Conservation (phyloP, 2,888 invertebrate species). For the Archips xylosteana region DNA sequence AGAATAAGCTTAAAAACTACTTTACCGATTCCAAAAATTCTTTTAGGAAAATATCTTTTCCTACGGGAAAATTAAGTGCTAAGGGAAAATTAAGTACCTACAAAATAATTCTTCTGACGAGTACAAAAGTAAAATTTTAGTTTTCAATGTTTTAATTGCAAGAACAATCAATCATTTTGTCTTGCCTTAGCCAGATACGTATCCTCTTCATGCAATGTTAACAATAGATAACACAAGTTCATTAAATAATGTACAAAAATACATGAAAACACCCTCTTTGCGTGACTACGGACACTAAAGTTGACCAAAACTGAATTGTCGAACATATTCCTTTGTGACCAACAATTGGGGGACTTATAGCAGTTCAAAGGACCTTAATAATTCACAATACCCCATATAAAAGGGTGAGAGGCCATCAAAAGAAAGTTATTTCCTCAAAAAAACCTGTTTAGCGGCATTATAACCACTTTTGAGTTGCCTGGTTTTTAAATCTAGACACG, state of each 20-base stretch:
- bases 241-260: neutral
- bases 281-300: conserved; percentile 32
- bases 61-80: no score
- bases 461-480: neutral
- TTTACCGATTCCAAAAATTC: no score
- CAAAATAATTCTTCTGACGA: no score
- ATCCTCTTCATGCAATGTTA: neutral
- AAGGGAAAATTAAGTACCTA: no score
- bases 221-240: neutral
- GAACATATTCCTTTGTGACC: conserved; percentile 34
- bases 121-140: no score
- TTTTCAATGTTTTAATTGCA: no score
- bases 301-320: conserved; percentile 18
- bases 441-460: neutral
- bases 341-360: conserved; percentile 28
- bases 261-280: conserved; percentile 36
- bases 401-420: conserved; percentile 12
- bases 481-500: no score
- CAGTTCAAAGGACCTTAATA: conserved; percentile 34
- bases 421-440: conserved; percentile 3
- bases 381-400: conserved; percentile 24
- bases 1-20: no score
- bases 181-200: no score
- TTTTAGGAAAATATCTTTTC: no score
- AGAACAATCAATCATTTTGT: no score